A percentile compares a stretch with the other conserved stretches of the same genome.
Evolutionary conservation across 2,113 vertebrate genomes (phyloP).

Genomic region (Natator depressus): DNA sequence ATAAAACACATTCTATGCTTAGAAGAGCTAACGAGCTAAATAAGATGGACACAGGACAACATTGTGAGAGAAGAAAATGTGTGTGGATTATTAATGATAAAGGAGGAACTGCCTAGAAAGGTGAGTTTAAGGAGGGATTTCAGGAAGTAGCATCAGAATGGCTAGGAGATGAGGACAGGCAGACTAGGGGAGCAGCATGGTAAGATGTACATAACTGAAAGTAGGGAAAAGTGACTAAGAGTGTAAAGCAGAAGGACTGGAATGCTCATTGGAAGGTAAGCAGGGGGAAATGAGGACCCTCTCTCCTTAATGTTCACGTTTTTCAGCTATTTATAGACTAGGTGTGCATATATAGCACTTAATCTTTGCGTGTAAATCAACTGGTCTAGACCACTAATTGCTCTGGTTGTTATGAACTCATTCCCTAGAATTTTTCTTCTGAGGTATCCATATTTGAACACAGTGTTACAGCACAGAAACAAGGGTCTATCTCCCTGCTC

Average conservation of each 20-base stretch:
- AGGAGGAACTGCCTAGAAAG: neutral
- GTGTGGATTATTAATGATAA: neutral
- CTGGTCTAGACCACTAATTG: neutral
- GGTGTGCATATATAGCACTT: neutral
- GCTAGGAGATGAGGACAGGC: accelerated
- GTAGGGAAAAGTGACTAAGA: neutral
- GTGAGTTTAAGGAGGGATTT: neutral
- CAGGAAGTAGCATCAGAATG: neutral
- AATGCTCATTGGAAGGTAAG: neutral
- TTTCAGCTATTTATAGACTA: neutral
- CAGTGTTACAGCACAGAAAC: neutral
- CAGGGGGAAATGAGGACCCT: neutral
- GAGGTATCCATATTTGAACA: neutral
- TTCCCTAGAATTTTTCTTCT: neutral
- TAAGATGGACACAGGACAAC: neutral
- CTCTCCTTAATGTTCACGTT: neutral
- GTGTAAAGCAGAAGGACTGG: neutral
- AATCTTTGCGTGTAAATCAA: neutral
- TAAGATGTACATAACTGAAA: neutral
- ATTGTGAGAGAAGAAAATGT: neutral
- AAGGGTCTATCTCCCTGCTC: neutral
- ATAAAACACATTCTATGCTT: neutral
- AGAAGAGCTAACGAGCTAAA: neutral
- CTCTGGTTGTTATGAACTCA: neutral
- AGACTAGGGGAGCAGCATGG: neutral